These are phyloP conservation scores for Paratrypauchen microcephalus DNA, from an alignment of 2,797 vertebrate species.

Conservation along the genomic window DNA sequence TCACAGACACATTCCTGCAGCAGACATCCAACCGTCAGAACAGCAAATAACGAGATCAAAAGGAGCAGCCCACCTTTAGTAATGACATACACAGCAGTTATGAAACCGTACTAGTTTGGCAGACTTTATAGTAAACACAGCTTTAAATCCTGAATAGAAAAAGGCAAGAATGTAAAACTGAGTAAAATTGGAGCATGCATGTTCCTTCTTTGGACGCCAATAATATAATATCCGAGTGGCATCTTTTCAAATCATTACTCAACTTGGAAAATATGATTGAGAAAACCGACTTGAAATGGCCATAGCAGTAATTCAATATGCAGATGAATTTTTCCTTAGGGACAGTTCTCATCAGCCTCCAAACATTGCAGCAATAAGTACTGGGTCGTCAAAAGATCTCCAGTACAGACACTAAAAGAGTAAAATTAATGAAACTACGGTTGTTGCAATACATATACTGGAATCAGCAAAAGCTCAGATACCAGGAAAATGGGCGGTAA, in stretches of 20 bases:
- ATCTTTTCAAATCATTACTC: background rate
- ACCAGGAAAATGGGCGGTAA: no score
- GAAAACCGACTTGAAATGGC: background rate
- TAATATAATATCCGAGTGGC: conserved; percentile 13
- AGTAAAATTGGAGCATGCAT: background rate
- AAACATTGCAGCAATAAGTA: no score
- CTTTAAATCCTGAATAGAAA: background rate
- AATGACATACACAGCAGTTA: background rate
- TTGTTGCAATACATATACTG: no score
- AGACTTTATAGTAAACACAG: background rate
- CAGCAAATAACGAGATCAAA: conserved; percentile 11
- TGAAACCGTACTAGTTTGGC: background rate
- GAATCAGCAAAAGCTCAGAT: no score
- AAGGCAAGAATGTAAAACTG: background rate
- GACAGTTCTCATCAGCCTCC: background rate
- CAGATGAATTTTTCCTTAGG: background rate
- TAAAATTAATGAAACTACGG: no score
- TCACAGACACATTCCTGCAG: conserved; percentile 19
- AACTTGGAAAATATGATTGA: conserved; percentile 1
- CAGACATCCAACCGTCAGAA: background rate
- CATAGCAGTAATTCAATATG: background rate
- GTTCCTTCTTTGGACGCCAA: background rate
- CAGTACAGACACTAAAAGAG: background rate
- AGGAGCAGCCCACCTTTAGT: conserved; percentile 1
- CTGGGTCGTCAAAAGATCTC: background rate